Percentiles rank a stretch among this genome's conserved stretches.
Evolutionary conservation across 2,888 invertebrate genomes (phyloP).

Genomic region (Leucoptera coffeella): DNA sequence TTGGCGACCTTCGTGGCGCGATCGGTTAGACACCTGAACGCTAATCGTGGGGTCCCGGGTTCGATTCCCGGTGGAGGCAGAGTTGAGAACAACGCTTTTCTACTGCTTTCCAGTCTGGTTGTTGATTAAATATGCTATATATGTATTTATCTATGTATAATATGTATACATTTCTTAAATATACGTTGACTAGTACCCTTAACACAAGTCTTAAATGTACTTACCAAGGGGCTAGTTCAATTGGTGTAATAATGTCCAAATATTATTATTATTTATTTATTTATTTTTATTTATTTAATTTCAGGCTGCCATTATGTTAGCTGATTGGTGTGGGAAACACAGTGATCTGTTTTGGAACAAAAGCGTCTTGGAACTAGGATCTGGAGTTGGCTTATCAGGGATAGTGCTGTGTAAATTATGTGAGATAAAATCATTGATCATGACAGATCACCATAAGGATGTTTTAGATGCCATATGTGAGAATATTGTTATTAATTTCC

Average conservation of each 20-base stretch:
- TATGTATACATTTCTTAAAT: too few species aligned
- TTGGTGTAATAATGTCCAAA: background rate
- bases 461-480: slow-evolving; percentile 58
- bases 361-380: slow-evolving; percentile 66
- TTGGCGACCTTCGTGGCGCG: too few species aligned
- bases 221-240: too few species aligned
- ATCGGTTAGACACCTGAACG: too few species aligned
- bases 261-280: background rate
- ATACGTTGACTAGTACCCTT: too few species aligned
- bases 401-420: slow-evolving; percentile 54
- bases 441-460: slow-evolving; percentile 64
- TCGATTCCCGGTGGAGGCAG: too few species aligned
- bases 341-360: slow-evolving; percentile 41
- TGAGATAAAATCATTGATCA: slow-evolving; percentile 41
- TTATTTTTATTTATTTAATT: slow-evolving; percentile 10
- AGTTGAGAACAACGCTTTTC: too few species aligned
- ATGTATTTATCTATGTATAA: too few species aligned
- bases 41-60: too few species aligned
- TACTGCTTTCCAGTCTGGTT: too few species aligned
- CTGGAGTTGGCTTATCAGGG: slow-evolving; percentile 71
- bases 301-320: slow-evolving; percentile 63
- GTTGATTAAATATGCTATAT: too few species aligned
- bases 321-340: slow-evolving; percentile 64
- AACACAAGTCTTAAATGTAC: too few species aligned
- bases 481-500: slow-evolving; percentile 59